Base-by-base conservation (phyloP, 2,797 vertebrate species). In the Mormyrops boulengeri region DNA sequence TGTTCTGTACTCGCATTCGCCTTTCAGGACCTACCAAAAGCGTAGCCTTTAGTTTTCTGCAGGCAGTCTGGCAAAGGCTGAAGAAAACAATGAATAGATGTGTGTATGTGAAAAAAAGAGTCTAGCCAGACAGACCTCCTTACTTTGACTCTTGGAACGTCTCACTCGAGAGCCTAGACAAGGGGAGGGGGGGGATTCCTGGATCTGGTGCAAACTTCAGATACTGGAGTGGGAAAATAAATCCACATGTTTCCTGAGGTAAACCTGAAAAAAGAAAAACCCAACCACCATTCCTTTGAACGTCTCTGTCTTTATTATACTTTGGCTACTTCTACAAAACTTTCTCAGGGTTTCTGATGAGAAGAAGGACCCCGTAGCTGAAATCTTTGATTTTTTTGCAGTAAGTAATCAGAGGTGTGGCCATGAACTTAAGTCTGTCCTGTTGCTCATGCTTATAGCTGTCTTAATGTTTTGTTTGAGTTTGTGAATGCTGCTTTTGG, bases 171-270 rank as follows among this genome's bases (percentile, higher is more conserved):
- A 52, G 60, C 85, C 85, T 53, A 80, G 85, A 88, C 88, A 19
- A 93, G 92, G 92, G 92, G 93, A 91, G 91, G 53, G 53, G 93
- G 93, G 94, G 93, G 94, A 94, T 94, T 95, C 92, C 93, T 93
- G 93, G 91, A 93, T 91, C 92, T 66, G 92, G 94, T 92, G 94
- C 69, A 91, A 93, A 91, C 90, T 53, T 92, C 93, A 93, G 93
- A 93, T 93, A 94, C 93, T 93, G 41, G 30, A 90, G 87, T 86
- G 89, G 86, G 93, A 93, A 94, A 93, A 94, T 91, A 92, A 93
- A 94, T 93, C 93, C 92, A 94, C 94, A 94, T 91, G 90, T 93
- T 92, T 92, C 91, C 93, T 90, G 91, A 92, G 92, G 94, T 93
- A 88, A 92, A 93, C 92, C 93, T 93, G 92, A 94, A 93, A 49